Evolutionary conservation across 2,888 invertebrate species (phyloP).

Genomic region (Apamea monoglypha): DNA sequence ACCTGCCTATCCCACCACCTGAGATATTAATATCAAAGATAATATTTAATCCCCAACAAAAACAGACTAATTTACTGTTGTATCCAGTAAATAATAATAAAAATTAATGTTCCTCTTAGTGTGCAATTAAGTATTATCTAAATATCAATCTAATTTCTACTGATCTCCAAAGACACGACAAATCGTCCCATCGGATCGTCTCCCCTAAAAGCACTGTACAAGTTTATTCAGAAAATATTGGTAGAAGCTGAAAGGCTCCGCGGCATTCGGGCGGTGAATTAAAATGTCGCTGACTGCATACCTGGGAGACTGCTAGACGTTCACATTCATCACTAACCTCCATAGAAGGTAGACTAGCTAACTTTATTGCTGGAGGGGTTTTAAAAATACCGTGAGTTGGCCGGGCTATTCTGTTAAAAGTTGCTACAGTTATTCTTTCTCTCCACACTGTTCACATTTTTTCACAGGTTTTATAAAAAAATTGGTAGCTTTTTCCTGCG

Average conservation of each 20-base stretch:
- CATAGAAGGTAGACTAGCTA: background rate
- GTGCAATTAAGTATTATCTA: background rate
- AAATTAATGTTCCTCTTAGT: background rate
- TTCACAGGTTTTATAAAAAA: background rate
- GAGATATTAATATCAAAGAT: background rate
- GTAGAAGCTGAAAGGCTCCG: slow-evolving; percentile 61
- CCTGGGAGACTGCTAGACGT: slow-evolving; percentile 32
- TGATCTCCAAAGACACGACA: background rate
- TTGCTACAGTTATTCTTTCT: background rate
- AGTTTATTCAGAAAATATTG: slow-evolving; percentile 73
- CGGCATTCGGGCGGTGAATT: slow-evolving; percentile 60
- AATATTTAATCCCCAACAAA: background rate
- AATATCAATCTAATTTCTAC: background rate
- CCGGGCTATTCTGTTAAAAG: no score
- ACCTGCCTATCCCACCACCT: background rate
- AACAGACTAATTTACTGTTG: background rate
- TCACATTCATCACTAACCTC: slow-evolving; percentile 53
- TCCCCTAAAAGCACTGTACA: slow-evolving; percentile 41
- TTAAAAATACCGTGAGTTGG: background rate
- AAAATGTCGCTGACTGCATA: slow-evolving; percentile 59
- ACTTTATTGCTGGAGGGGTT: slow-evolving; percentile 7
- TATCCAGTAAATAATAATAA: background rate
- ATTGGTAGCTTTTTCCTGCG: background rate
- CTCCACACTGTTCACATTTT: background rate
- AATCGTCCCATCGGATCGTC: slow-evolving; percentile 56